Evolutionary conservation across 2,888 invertebrate species (phyloP).

Genomic region (Parnassius apollo): DNA sequence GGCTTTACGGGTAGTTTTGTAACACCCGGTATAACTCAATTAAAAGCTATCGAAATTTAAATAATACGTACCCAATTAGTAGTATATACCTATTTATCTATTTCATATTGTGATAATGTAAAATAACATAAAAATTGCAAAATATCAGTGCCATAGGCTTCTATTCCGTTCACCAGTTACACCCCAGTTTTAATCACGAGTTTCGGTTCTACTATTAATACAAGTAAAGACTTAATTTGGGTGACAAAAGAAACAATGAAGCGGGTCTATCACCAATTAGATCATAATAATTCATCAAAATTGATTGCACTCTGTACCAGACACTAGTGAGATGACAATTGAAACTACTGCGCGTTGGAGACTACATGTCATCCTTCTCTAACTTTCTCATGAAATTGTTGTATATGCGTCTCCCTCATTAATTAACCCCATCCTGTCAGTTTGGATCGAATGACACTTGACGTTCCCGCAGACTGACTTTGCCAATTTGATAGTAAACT

Average conservation of each 20-base stretch:
- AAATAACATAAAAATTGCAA: too few species aligned
- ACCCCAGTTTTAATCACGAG: too few species aligned
- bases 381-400: conserved; percentile 10
- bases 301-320: conserved; percentile 13
- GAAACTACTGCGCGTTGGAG: conserved; percentile 12
- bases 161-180: too few species aligned
- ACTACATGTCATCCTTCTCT: conserved; percentile 1
- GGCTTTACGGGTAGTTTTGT: too few species aligned
- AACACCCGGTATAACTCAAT: too few species aligned
- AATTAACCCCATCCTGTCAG: conserved; percentile 55
- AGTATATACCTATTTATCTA: too few species aligned
- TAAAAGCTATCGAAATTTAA: too few species aligned
- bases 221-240: not conserved
- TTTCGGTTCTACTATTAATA: not conserved
- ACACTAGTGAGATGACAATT: conserved; percentile 14
- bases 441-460: conserved; percentile 63
- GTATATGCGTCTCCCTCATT: conserved; percentile 43
- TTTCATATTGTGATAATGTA: too few species aligned
- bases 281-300: conserved; percentile 20
- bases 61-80: too few species aligned
- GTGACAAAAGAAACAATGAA: not conserved
- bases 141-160: too few species aligned
- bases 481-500: conserved; percentile 65
- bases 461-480: conserved; percentile 55
- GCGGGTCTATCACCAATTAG: conserved; percentile 6